Conservation (phyloP, 1,140 invertebrate species). For the Neoseiulus cucumeris region DNA sequence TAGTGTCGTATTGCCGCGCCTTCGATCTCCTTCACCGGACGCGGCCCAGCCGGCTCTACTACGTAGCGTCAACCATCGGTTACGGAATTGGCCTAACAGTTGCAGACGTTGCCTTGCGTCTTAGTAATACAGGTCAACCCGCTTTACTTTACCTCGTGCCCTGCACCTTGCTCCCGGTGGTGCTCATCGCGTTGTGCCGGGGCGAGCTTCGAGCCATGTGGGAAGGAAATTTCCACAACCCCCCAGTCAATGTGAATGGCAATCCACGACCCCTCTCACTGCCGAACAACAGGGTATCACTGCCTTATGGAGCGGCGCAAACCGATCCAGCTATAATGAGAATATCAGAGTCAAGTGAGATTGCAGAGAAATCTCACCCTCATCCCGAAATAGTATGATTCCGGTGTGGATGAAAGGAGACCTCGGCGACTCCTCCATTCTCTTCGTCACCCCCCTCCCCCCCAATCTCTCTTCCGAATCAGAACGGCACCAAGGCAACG, state of each 20-base stretch:
- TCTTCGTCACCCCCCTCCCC: too few species aligned
- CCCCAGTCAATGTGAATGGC: neutral
- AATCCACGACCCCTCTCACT: neutral
- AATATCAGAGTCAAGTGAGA: too few species aligned
- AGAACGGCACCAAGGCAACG: too few species aligned
- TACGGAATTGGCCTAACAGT: slow-evolving; percentile 35
- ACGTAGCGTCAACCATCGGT: slow-evolving; percentile 21
- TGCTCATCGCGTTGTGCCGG: slow-evolving; percentile 27
- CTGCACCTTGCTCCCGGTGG: slow-evolving; percentile 34
- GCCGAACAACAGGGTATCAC: neutral
- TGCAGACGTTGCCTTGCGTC: slow-evolving; percentile 34
- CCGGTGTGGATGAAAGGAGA: too few species aligned
- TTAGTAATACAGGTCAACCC: slow-evolving; percentile 38
- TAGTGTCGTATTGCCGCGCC: slow-evolving; percentile 32
- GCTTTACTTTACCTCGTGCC: slow-evolving; percentile 44
- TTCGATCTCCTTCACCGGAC: slow-evolving; percentile 29
- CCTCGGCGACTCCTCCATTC: too few species aligned
- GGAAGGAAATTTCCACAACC: slow-evolving; percentile 24
- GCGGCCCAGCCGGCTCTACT: slow-evolving; percentile 30
- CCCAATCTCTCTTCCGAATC: too few species aligned
- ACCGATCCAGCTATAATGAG: slow-evolving; percentile 1
- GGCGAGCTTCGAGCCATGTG: slow-evolving; percentile 32
- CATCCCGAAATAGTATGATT: too few species aligned
- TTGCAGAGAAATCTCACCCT: too few species aligned
- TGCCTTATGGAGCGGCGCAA: neutral